Percentiles rank a stretch among this genome's conserved stretches.
phyloP scores from a whole-genome alignment of 2,113 vertebrate genomes.

The Ahaetulla prasina region DNA sequence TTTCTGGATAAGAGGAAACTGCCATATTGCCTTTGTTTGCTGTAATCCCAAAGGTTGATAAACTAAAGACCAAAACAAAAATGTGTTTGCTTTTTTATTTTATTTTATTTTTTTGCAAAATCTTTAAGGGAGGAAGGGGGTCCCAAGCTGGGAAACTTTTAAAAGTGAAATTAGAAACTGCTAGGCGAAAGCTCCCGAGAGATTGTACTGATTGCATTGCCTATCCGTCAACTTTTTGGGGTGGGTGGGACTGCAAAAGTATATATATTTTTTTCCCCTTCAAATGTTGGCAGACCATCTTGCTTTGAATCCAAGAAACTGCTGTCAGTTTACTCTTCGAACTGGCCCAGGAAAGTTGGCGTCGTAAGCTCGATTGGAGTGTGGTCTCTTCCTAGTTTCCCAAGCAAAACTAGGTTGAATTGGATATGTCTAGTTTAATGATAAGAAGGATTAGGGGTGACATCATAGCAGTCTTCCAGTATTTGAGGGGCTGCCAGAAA shows the following conservation, averaged over 20 bases:
- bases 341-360: not conserved
- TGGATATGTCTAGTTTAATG: not conserved
- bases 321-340: not conserved
- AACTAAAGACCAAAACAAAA: not conserved
- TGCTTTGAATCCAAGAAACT: not conserved
- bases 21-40: conserved; percentile 66
- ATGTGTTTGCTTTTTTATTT: not conserved
- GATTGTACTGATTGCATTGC: not conserved
- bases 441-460: not conserved
- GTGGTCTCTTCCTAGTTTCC: not conserved
- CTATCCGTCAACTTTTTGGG: not conserved
- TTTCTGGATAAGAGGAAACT: conserved; percentile 42
- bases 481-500: not conserved
- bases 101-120: not conserved
- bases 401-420: not conserved
- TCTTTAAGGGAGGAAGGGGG: not conserved
- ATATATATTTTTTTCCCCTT: not conserved
- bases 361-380: rapidly evolving
- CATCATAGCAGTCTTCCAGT: not conserved
- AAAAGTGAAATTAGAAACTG: not conserved
- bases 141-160: not conserved
- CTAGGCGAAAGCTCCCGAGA: not conserved
- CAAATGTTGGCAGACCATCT: not conserved
- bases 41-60: conserved; percentile 35
- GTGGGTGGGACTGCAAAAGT: not conserved